Percentiles rank a stretch among this genome's conserved stretches.
phyloP scores from a whole-genome alignment of 2,888 invertebrate genomes.

The Nomada ferruginata region DNA sequence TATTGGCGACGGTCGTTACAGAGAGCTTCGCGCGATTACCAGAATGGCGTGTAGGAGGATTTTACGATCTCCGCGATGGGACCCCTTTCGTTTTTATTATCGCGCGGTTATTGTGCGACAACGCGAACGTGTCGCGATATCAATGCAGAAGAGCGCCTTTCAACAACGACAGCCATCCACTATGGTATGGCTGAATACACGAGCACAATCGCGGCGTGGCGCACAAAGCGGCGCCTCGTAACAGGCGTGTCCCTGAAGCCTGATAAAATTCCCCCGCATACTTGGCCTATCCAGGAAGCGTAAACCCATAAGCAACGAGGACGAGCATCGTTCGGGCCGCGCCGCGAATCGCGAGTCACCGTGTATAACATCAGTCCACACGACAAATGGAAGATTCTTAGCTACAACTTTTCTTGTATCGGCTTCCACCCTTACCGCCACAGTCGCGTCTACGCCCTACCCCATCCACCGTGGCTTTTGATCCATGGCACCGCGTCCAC shows the following conservation, averaged over 20 bases:
- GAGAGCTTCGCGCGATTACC: slow-evolving; percentile 16
- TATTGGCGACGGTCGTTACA: not conserved
- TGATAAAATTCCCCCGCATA: slow-evolving; percentile 61
- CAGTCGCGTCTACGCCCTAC: not conserved
- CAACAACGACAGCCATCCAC: slow-evolving; percentile 30
- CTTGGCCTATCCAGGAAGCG: slow-evolving; percentile 69
- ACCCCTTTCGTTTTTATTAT: slow-evolving; percentile 61
- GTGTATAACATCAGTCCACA: slow-evolving; percentile 36
- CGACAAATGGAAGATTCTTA: slow-evolving; percentile 2
- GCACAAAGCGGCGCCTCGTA: slow-evolving; percentile 67
- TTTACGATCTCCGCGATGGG: not conserved
- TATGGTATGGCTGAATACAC: slow-evolving; percentile 46
- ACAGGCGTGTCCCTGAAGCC: slow-evolving; percentile 55
- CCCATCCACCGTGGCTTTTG: not conserved
- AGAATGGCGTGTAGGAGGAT: not conserved
- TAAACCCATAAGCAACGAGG: slow-evolving; percentile 73
- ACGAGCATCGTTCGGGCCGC: slow-evolving; percentile 45
- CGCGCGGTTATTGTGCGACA: slow-evolving; percentile 51
- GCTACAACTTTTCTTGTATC: slow-evolving; percentile 20
- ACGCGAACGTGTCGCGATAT: slow-evolving; percentile 47
- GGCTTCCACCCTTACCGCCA: not conserved
- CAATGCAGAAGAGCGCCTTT: slow-evolving; percentile 32
- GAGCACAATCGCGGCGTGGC: slow-evolving; percentile 63
- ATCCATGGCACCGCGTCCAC: slow-evolving; percentile 13
- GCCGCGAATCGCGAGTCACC: slow-evolving; percentile 61